Conservation (phyloP, 1,140 invertebrate genomes). For the Hylaeus volcanicus region DNA sequence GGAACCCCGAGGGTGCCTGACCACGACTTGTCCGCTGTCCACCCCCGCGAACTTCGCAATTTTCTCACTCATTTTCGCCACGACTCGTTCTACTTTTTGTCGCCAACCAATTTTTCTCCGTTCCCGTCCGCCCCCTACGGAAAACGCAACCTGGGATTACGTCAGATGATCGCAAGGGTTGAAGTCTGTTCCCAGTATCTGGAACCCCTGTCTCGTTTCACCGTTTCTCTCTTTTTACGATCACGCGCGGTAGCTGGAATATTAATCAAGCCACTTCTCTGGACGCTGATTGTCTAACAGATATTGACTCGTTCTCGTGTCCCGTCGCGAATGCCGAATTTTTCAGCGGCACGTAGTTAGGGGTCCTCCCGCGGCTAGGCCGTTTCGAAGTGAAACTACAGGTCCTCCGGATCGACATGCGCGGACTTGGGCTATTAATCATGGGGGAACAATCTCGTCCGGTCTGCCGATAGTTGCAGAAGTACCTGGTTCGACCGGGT, state of each 20-base stretch:
- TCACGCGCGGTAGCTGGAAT: background rate
- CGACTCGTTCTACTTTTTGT: background rate
- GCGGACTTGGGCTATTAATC: constrained; percentile 18
- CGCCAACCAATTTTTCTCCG: background rate
- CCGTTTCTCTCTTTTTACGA: background rate
- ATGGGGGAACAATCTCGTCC: constrained; percentile 23
- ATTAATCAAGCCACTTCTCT: background rate
- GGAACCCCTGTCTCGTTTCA: background rate
- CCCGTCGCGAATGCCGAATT: background rate
- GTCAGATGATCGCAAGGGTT: background rate
- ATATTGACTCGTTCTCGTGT: background rate
- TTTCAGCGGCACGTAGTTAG: background rate
- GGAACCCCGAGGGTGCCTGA: constrained; percentile 58
- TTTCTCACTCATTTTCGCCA: constrained; percentile 44
- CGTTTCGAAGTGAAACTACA: background rate
- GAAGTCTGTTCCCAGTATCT: too few species aligned
- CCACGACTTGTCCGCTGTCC: constrained; percentile 52
- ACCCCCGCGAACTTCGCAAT: constrained; percentile 58
- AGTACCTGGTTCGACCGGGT: constrained; percentile 1
- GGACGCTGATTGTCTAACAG: background rate
- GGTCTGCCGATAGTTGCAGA: constrained; percentile 20
- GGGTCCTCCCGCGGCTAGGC: background rate
- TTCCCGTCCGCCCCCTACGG: too few species aligned
- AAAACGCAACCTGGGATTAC: background rate
- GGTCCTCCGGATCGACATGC: background rate